Base-by-base conservation (phyloP, 2,113 vertebrate species). In the Theristicus caerulescens region DNA sequence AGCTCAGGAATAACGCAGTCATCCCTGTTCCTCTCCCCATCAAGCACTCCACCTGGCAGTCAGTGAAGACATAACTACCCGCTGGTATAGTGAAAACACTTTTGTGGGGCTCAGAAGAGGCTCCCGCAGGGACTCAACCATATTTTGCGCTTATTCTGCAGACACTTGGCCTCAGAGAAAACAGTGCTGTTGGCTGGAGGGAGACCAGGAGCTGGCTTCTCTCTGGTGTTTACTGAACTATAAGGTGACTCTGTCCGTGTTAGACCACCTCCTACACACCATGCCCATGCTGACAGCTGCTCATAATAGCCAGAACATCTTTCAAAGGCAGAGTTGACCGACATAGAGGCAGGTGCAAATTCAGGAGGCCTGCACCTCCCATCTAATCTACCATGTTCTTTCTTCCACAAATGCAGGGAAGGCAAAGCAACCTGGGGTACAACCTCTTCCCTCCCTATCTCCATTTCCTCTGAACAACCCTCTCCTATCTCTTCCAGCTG, bases 111-210 rank as follows among this genome's bases (percentile, higher is more conserved):
- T 57, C 76, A 32, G 11, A 4, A 31, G 49, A 46, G n/a, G 46
- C 40, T 78, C n/a, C 31, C 1, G 1, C 10, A 17, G 42, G 34
- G 19, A 26, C 51, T 36, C 12, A 15, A 0, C 13, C 2, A 0
- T 6, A 34, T 11, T 86, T 26, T 31, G 19, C 3, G 0, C 11
- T 9, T 7, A 21, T 18, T 65, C 6, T 55, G 64, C 58, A 77
- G 66, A 27, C 40, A 1, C 13, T 11, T 34, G 40, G 54, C 51
- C 61, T 58, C 66, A 7, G 74, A 80, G 42, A 27, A 16, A 36
- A 61, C 1, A 0, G 36, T 38, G 67, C 57, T 73, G 22, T 2
- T 49, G 65, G n/a, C 84, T 47, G 27, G 7, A 62, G 49, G 21
- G 31, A 55, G 13, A 46, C 1, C 67, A 47, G 72, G 42, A 73